These are phyloP conservation scores for Chironomus tentans DNA, from an alignment of 2,888 invertebrate genomes.

Conservation along the genomic window DNA sequence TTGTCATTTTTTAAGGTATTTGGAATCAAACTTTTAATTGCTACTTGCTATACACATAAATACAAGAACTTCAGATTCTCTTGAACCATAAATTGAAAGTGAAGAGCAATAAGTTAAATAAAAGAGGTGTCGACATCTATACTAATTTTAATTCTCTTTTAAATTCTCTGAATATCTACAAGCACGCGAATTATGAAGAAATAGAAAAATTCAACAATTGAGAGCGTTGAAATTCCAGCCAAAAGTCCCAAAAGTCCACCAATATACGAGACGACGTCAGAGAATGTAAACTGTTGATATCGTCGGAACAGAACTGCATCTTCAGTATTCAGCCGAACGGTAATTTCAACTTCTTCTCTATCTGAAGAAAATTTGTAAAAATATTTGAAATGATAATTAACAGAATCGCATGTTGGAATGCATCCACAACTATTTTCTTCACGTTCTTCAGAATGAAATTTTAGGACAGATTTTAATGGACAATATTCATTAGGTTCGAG, in stretches of 20 bases:
- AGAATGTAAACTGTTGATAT: not conserved
- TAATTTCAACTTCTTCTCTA: not conserved
- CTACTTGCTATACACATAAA: too few relatives aligned
- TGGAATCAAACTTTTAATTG: too few relatives aligned
- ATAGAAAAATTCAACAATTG: not conserved
- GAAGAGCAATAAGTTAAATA: too few relatives aligned
- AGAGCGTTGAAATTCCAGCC: not conserved
- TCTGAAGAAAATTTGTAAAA: not conserved
- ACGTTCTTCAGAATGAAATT: not conserved
- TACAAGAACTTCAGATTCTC: too few relatives aligned
- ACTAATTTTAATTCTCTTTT: too few relatives aligned
- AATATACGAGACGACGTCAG: not conserved
- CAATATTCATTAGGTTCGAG: not conserved
- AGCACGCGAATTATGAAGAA: not conserved
- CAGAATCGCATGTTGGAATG: not conserved
- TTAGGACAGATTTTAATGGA: not conserved
- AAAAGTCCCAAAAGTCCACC: not conserved
- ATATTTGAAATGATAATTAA: not conserved
- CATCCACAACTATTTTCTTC: not conserved
- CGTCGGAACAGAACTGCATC: not conserved
- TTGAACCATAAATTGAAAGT: too few relatives aligned
- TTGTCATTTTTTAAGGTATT: too few relatives aligned
- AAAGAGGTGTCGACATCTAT: too few relatives aligned
- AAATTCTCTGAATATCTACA: too few relatives aligned
- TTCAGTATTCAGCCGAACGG: not conserved